These are phyloP conservation scores for Oryzaephilus surinamensis DNA, from an alignment of 1,140 invertebrate species.

Conservation along the genomic window DNA sequence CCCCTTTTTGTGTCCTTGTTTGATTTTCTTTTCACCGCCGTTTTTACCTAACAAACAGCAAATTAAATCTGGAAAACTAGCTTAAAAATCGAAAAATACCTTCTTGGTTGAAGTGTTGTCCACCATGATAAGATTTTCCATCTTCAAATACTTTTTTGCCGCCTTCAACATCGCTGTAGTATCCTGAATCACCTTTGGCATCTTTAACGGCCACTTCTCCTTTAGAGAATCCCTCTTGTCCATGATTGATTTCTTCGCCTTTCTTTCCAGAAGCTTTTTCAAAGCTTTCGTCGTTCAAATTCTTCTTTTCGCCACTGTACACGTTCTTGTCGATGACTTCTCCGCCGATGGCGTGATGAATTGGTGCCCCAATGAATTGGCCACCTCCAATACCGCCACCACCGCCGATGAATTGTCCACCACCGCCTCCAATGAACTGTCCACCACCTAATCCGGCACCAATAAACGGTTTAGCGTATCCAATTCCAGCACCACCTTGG, in stretches of 20 bases:
- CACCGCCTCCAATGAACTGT: slow-evolving; percentile 14
- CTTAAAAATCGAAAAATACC: slow-evolving; percentile 35
- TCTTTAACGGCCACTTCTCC: slow-evolving; percentile 39
- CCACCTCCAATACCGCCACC: slow-evolving; percentile 27
- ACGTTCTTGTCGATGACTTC: slow-evolving; percentile 39
- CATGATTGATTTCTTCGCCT: slow-evolving; percentile 41
- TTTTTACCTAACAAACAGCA: slow-evolving; percentile 31
- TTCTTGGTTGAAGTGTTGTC: slow-evolving; percentile 42
- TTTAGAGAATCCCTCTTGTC: slow-evolving; percentile 42
- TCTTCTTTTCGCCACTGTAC: slow-evolving; percentile 44
- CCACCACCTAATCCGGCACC: slow-evolving; percentile 26
- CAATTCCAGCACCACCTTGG: slow-evolving; percentile 30
- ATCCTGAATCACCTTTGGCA: slow-evolving; percentile 43
- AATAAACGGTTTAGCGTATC: slow-evolving; percentile 17
- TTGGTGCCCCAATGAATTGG: slow-evolving; percentile 27
- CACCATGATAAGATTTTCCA: slow-evolving; percentile 44
- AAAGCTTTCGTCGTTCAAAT: slow-evolving; percentile 40
- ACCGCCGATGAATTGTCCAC: slow-evolving; percentile 16
- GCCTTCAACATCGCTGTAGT: slow-evolving; percentile 43
- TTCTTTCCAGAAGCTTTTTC: slow-evolving; percentile 42
- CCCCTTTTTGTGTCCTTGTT: slow-evolving; percentile 51
- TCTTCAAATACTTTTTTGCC: slow-evolving; percentile 45
- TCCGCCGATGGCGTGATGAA: slow-evolving; percentile 9
- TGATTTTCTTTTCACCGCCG: slow-evolving; percentile 41
- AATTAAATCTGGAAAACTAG: neutral